Percentiles rank a stretch among this genome's conserved stretches.
Evolutionary conservation across 2,797 vertebrate genomes (phyloP).

Genomic region (Myripristis murdjan): DNA sequence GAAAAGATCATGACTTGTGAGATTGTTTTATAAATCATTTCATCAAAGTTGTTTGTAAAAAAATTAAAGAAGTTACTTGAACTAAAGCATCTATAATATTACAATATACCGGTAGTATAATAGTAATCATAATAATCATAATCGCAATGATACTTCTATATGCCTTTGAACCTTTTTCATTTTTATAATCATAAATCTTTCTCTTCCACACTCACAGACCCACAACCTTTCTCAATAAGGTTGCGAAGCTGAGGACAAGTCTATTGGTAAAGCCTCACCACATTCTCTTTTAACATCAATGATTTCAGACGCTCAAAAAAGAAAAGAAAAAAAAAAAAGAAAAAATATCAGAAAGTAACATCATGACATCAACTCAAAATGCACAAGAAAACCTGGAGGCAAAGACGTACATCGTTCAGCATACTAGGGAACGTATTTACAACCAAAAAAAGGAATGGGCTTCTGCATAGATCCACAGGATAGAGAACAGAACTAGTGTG

Average conservation of each 20-base stretch:
- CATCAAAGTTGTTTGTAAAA: constrained; percentile 92
- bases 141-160: constrained; percentile 89
- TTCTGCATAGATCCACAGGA: constrained; percentile 91
- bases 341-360: constrained; percentile 65
- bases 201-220: constrained; percentile 71
- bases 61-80: constrained; percentile 92
- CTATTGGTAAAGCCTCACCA: constrained; percentile 83
- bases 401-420: constrained; percentile 80
- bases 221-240: constrained; percentile 84
- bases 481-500: constrained; percentile 82
- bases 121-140: constrained; percentile 90
- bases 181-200: constrained; percentile 81
- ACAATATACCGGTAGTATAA: constrained; percentile 92
- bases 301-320: constrained; percentile 80
- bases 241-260: constrained; percentile 84
- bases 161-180: constrained; percentile 85
- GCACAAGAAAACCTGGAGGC: constrained; percentile 75
- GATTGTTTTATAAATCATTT: constrained; percentile 93
- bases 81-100: constrained; percentile 93
- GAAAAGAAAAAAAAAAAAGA: constrained; percentile 34
- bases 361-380: constrained; percentile 75
- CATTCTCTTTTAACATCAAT: constrained; percentile 84
- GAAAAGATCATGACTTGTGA: constrained; percentile 91
- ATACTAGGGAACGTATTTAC: constrained; percentile 85
- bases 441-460: constrained; percentile 83